Evolutionary conservation across 2,113 vertebrate species (phyloP), one percentile per base, ranked within the genome.

Genomic region (Riparia riparia): DNA sequence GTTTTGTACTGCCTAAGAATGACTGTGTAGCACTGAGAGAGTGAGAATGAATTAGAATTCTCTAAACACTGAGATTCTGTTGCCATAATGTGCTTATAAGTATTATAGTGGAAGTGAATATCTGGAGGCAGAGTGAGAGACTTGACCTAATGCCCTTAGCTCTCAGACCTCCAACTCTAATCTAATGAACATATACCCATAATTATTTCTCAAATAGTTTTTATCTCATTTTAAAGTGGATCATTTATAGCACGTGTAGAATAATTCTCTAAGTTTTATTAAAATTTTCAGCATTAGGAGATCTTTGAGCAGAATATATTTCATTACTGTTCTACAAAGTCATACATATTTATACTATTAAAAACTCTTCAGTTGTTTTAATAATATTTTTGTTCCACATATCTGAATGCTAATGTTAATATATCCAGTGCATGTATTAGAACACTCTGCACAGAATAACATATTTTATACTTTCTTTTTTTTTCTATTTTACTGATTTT

Each of bases 141-240:
- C 95, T 97, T 98, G 97, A 98, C 97, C 98, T 95, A 89, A 89
- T 97, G 95, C 88, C 97, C 96, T 97, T 94, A 97, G 96, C 72
- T 86, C 90, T 92, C 89, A 91, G 92, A 94, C 71, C 82, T 97
- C 78, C 71, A 95, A 95, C 88, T 97, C 89, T 82, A 96, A 86
- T 96, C 87, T 98, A 97, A 97, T 97, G 98, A 98, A 97, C 93
- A 94, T 95, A 97, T 65, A 98, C 60, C 86, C 90, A 94, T 96
- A 98, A 98, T 98, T 98, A 98, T 97, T 97, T 98, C 95, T 98
- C 96, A 97, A 97, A 98, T 97, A 97, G 65, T 97, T 98, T 98
- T 98, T 95, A 98, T 97, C 97, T 97, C 96, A 98, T 98, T 98
- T 97, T 97, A 97, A 98, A 98, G 96, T 97, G 91, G 97, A 96